phyloP scores from a whole-genome alignment of 2,888 invertebrate species.

The Thera obeliscata region DNA sequence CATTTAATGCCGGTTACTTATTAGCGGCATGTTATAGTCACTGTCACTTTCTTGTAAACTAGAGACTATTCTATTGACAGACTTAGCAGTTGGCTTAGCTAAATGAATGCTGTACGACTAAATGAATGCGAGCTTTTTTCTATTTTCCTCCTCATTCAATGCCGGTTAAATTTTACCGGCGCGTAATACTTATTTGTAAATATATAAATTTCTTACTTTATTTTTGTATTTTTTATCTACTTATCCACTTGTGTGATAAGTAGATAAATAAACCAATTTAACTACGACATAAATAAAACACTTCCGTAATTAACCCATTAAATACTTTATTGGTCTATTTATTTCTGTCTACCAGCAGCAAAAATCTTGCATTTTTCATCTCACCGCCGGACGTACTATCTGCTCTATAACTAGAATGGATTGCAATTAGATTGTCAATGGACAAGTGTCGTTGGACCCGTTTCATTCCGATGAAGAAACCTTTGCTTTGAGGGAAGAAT shows the following conservation, averaged over 20 bases:
- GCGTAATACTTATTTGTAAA: no score
- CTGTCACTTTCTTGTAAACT: no score
- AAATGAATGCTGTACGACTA: no score
- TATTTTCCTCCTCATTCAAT: no score
- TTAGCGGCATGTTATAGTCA: no score
- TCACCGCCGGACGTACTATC: constrained; percentile 44
- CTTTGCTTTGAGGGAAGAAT: constrained; percentile 29
- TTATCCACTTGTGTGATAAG: not conserved
- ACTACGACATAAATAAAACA: constrained; percentile 13
- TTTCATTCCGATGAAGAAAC: constrained; percentile 70
- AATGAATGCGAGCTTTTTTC: no score
- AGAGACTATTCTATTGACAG: no score
- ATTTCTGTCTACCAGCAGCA: constrained; percentile 27
- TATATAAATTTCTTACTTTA: not conserved
- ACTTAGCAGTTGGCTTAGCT: no score
- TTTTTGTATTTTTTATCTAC: no score
- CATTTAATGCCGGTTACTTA: no score
- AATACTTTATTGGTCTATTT: constrained; percentile 24
- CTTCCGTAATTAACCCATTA: constrained; percentile 21
- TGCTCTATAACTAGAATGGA: constrained; percentile 66
- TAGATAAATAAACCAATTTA: constrained; percentile 8
- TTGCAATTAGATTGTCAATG: constrained; percentile 82
- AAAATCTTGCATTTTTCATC: constrained; percentile 32
- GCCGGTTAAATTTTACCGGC: no score
- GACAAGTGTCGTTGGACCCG: constrained; percentile 74